phyloP scores from a whole-genome alignment of 2,797 vertebrate species.

The Xerus rutilus region DNA sequence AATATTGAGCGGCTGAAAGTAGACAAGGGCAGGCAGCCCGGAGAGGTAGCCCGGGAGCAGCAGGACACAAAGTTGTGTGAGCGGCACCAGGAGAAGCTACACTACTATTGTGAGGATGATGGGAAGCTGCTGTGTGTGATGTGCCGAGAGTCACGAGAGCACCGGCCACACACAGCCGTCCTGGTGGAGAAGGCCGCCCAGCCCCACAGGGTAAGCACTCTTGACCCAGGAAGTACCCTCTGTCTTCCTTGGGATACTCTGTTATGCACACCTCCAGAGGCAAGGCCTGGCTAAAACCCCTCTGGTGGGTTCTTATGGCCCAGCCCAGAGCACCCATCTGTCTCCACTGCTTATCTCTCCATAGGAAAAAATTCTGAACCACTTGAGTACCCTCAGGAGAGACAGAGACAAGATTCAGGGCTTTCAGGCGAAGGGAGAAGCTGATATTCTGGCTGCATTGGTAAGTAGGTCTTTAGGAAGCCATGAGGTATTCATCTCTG shows the following conservation, averaged over 20 bases:
- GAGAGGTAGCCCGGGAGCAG: slow-evolving; percentile 53
- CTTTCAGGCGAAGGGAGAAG: slow-evolving; percentile 78
- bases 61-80: slow-evolving; percentile 53
- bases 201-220: slow-evolving; percentile 83
- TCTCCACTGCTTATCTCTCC: slow-evolving; percentile 53
- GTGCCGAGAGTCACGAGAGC: slow-evolving; percentile 87
- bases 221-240: too few species aligned
- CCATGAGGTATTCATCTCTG: fast-evolving
- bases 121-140: slow-evolving; percentile 87
- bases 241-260: not conserved
- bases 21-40: not conserved
- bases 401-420: slow-evolving; percentile 81
- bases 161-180: slow-evolving; percentile 80
- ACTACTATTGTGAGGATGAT: slow-evolving; percentile 87
- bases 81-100: slow-evolving; percentile 85
- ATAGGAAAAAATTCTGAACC: slow-evolving; percentile 81
- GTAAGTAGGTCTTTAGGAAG: slow-evolving; percentile 46
- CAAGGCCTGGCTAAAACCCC: not conserved
- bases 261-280: not conserved
- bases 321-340: not conserved
- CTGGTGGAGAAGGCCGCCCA: slow-evolving; percentile 86
- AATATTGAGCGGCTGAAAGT: slow-evolving; percentile 83
- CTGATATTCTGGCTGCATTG: slow-evolving; percentile 62
- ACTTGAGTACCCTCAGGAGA: slow-evolving; percentile 76
- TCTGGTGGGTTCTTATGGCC: not conserved